A percentile compares a stretch with the other conserved stretches of the same genome.
These are phyloP conservation scores for Sipha flava DNA, from an alignment of 1,140 invertebrate species.

Conservation along the genomic window DNA sequence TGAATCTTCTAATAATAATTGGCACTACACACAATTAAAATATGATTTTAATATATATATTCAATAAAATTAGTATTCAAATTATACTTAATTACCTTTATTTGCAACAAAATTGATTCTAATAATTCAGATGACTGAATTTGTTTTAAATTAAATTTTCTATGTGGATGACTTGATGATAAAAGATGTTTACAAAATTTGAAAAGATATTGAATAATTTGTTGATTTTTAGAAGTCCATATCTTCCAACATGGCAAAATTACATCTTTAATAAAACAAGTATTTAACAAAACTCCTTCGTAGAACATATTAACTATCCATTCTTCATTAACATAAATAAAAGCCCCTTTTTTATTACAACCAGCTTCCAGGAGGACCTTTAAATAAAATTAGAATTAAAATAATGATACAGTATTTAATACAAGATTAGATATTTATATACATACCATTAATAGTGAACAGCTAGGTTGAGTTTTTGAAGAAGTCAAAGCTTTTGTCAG, in stretches of 20 bases:
- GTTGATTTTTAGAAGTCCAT: slow-evolving; percentile 6
- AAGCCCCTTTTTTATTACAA: slow-evolving; percentile 25
- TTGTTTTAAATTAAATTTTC: slow-evolving; percentile 25
- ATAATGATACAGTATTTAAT: neutral
- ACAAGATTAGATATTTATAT: neutral
- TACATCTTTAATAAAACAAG: slow-evolving; percentile 12
- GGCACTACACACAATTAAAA: neutral
- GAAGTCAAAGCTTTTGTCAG: slow-evolving; percentile 25
- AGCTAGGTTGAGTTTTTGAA: neutral
- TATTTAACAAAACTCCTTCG: slow-evolving; percentile 20
- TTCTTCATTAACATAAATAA: slow-evolving; percentile 15
- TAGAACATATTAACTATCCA: slow-evolving; percentile 24
- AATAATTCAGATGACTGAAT: slow-evolving; percentile 22
- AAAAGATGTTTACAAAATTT: slow-evolving; percentile 31
- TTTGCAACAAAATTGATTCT: slow-evolving; percentile 22
- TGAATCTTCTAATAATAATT: slow-evolving; percentile 15
- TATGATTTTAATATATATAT: neutral
- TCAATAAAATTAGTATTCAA: neutral
- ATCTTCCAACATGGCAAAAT: slow-evolving; percentile 22
- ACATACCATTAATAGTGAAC: slow-evolving; percentile 7
- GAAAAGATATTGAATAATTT: slow-evolving; percentile 15
- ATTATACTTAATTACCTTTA: neutral
- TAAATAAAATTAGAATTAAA: neutral
- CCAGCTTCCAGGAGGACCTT: neutral
- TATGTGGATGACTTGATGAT: slow-evolving; percentile 10